Evolutionary conservation across 2,113 vertebrate genomes (phyloP), one percentile per base, ranked within the genome.

Genomic region (Rhipidura dahli): DNA sequence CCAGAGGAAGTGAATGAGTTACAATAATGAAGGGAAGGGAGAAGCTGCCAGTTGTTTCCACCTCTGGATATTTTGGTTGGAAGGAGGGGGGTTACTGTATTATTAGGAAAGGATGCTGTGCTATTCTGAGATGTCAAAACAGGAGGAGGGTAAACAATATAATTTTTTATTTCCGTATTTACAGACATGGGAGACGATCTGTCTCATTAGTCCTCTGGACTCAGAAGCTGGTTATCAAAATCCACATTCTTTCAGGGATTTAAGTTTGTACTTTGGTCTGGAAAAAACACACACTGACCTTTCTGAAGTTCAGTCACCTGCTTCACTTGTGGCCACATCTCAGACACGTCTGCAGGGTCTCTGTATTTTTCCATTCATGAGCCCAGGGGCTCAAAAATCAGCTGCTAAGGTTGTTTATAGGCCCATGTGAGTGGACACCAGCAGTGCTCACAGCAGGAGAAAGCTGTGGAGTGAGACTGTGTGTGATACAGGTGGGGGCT

Each of bases 61-160:
- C 18, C 60, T 75, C 76, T 93, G 75, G 75, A 66, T 89, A 66
- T 95, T 96, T 87, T 88, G 28, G 5, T 66, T 95, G 54, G 24
- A 66, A 59, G 24, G 39, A 59, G 5, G 8, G 6, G 14, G 1
- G 5, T 65, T 72, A 39, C 44, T 83, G 11, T 78, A 12, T 77
- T 77, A 70, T 68, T 86, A 51, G 35, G n/a, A 87, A 80, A 91
- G 61, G 65, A 87, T 77, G 61, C 30, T 72, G 49, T 89, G 42
- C 65, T 97, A 79, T 95, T 94, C 56, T 91, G 78, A 85, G 83
- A 54, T 79, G 76, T 96, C 82, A 79, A 93, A 83, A 75, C 27
- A 93, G 22, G 10, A 89, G 45, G 26, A 91, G 6, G 17, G 10
- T 44, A 78, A 94, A 94, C 1, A 63, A n/a, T 44, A 44, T 11